Evolutionary conservation across 2,113 vertebrate genomes (phyloP).

Genomic region (Emydocephalus ijimae): DNA sequence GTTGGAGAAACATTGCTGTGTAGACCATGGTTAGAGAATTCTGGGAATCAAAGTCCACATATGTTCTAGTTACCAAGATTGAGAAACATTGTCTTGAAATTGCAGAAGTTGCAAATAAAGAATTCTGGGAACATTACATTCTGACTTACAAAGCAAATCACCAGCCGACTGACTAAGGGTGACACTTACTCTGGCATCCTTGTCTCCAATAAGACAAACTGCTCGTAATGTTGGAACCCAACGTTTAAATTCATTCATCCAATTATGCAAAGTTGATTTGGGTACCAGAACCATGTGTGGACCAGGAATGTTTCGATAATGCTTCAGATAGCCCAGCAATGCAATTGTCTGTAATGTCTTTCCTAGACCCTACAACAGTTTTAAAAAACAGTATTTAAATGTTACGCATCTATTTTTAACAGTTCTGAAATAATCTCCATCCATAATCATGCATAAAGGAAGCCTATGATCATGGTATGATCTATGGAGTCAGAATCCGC

Average conservation of each 20-base stretch:
- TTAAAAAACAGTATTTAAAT: slow-evolving; percentile 22
- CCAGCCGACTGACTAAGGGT: neutral
- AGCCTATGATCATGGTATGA: neutral
- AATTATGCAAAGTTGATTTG: slow-evolving; percentile 88
- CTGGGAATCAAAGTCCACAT: neutral
- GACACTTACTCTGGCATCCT: slow-evolving; percentile 81
- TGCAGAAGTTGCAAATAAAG: neutral
- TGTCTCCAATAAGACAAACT: slow-evolving; percentile 87
- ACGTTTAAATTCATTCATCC: slow-evolving; percentile 91
- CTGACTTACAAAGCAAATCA: fast-evolving
- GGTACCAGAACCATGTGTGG: slow-evolving; percentile 91
- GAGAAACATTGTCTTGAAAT: neutral
- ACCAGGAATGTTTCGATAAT: slow-evolving; percentile 86
- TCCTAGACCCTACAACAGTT: slow-evolving; percentile 78
- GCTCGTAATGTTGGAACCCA: slow-evolving; percentile 85
- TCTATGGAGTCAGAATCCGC: neutral
- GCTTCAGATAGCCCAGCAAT: slow-evolving; percentile 85
- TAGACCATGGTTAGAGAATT: neutral
- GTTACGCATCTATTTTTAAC: neutral
- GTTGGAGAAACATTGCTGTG: too few relatives aligned
- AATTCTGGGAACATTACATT: neutral
- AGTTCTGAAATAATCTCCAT: slow-evolving; percentile 12
- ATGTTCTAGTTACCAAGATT: neutral
- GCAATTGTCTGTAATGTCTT: slow-evolving; percentile 89
- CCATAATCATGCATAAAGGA: neutral